phyloP scores from a whole-genome alignment of 2,888 invertebrate genomes.

The Sipunculus nudus region DNA sequence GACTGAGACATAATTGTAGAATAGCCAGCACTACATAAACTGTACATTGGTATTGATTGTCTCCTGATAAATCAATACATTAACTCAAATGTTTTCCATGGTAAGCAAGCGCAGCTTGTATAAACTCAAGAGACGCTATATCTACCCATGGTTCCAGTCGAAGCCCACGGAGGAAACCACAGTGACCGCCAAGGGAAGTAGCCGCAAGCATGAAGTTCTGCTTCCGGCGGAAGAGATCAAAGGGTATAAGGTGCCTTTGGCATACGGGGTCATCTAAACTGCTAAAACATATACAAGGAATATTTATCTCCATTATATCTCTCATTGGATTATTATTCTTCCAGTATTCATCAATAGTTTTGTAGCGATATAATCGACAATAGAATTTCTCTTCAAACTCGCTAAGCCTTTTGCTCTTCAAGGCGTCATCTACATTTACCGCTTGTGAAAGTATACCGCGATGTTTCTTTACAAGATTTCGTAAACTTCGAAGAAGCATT shows the following conservation, averaged over 20 bases:
- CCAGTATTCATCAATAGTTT: conserved; percentile 52
- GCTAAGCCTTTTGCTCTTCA: conserved; percentile 45
- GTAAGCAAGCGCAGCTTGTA: conserved; percentile 10
- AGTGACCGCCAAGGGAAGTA: conserved; percentile 59
- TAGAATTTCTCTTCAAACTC: conserved; percentile 52
- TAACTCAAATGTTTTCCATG: conserved; percentile 4
- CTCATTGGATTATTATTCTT: conserved; percentile 58
- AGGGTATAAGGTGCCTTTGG: conserved; percentile 46
- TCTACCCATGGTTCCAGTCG: conserved; percentile 19
- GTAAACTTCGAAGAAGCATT: conserved; percentile 44
- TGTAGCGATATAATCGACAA: conserved; percentile 45
- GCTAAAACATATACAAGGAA: conserved; percentile 58
- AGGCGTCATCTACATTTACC: conserved; percentile 46
- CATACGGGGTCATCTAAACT: conserved; percentile 59
- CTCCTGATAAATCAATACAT: too few relatives aligned
- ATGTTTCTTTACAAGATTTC: conserved; percentile 46
- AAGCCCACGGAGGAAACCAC: conserved; percentile 56
- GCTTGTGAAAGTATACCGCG: conserved; percentile 43
- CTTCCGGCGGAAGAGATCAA: conserved; percentile 53
- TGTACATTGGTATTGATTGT: too few relatives aligned
- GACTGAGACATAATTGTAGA: too few relatives aligned
- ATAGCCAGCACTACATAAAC: too few relatives aligned
- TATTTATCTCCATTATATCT: conserved; percentile 59
- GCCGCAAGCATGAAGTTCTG: conserved; percentile 57
- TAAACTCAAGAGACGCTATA: conserved; percentile 21